These are phyloP conservation scores for Spheniscus mendiculus DNA, from an alignment of 2,113 vertebrate genomes.

Conservation along the genomic window DNA sequence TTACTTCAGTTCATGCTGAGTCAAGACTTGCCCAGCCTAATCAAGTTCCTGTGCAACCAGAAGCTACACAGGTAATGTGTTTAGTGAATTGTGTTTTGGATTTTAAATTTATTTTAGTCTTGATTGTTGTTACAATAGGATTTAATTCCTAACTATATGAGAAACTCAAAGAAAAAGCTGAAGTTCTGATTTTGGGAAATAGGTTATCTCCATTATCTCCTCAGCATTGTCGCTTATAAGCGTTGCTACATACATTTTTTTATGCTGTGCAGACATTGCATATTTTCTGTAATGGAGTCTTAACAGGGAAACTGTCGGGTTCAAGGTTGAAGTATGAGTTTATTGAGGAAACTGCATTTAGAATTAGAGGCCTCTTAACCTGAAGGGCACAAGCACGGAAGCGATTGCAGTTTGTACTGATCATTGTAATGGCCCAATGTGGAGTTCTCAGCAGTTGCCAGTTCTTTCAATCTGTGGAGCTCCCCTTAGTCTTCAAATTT, in stretches of 20 bases:
- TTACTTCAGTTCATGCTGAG: slow-evolving; percentile 84
- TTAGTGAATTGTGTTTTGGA: not conserved
- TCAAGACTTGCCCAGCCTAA: slow-evolving; percentile 87
- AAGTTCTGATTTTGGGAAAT: not conserved
- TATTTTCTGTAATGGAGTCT: not conserved
- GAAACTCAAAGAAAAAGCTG: not conserved
- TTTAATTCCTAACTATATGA: not conserved
- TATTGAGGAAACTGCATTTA: not conserved
- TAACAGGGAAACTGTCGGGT: not conserved
- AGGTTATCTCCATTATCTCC: not conserved
- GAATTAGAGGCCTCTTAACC: not conserved
- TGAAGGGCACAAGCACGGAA: not conserved
- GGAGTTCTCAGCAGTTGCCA: not conserved
- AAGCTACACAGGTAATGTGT: slow-evolving; percentile 86
- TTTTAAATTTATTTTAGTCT: not conserved
- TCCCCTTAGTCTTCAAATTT: not conserved
- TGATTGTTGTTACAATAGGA: not conserved
- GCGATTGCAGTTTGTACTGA: not conserved
- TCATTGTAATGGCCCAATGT: not conserved
- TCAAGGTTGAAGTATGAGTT: not conserved
- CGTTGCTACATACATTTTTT: not conserved
- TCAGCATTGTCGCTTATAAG: not conserved
- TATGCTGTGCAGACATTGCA: not conserved
- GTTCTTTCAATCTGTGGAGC: not conserved
- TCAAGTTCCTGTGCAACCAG: slow-evolving; percentile 85